Evolutionary conservation across 2,888 invertebrate species (phyloP).

Genomic region (Gortyna flavago): DNA sequence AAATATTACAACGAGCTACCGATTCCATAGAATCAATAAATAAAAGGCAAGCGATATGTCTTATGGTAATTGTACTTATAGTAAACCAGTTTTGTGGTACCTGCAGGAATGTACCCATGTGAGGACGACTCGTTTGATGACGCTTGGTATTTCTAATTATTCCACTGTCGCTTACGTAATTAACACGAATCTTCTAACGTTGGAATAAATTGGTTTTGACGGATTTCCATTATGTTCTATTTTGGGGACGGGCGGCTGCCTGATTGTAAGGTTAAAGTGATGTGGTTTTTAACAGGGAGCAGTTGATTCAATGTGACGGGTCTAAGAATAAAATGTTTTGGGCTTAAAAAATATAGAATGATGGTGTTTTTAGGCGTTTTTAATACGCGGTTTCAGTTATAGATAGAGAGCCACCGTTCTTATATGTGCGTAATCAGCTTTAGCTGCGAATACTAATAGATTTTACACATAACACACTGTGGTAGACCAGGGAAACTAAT

Average conservation of each 20-base stretch:
- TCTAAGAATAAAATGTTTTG: slow-evolving; percentile 33
- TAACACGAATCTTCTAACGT: slow-evolving; percentile 31
- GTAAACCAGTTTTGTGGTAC: slow-evolving; percentile 58
- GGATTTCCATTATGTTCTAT: slow-evolving; percentile 55
- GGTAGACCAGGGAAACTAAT: slow-evolving; percentile 4
- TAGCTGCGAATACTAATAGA: slow-evolving; percentile 5
- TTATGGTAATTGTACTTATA: slow-evolving; percentile 46
- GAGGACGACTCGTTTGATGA: slow-evolving; percentile 42
- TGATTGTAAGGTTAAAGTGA: slow-evolving; percentile 8
- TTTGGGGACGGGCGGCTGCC: neutral
- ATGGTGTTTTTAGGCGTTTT: neutral
- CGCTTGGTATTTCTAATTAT: slow-evolving; percentile 52
- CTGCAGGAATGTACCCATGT: slow-evolving; percentile 57
- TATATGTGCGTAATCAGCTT: neutral
- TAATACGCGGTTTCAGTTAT: neutral
- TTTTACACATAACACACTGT: neutral
- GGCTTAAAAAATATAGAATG: neutral
- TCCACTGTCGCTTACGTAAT: slow-evolving; percentile 55
- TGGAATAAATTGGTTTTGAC: slow-evolving; percentile 43
- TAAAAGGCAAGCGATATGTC: slow-evolving; percentile 14
- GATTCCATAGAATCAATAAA: slow-evolving; percentile 39
- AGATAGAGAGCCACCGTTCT: neutral
- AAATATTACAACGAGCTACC: slow-evolving; percentile 22
- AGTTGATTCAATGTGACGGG: slow-evolving; percentile 39
- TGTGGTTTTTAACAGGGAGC: slow-evolving; percentile 27